phyloP scores from a whole-genome alignment of 92 coral and sea anemone genomes.

The Meandrina meandrites region DNA sequence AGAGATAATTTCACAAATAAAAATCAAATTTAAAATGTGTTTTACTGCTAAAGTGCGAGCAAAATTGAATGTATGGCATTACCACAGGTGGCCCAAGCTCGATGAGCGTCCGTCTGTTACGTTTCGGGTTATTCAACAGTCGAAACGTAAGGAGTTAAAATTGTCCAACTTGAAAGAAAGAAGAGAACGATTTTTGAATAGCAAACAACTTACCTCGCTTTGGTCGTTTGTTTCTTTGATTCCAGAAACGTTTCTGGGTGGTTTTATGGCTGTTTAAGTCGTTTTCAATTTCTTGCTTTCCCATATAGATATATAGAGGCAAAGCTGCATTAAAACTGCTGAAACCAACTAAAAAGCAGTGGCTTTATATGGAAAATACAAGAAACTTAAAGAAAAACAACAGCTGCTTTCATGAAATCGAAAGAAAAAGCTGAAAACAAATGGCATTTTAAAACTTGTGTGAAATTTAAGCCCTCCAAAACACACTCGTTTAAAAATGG shows the following conservation, averaged over 20 bases:
- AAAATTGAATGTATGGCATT: background rate
- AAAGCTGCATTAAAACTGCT: no score
- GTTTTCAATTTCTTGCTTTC: background rate
- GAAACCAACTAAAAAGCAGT: no score
- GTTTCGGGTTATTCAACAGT: background rate
- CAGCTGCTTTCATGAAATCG: background rate
- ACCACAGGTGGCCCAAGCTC: background rate
- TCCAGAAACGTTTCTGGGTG: background rate
- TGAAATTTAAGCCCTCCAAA: background rate
- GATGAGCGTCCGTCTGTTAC: background rate
- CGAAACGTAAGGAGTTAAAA: no score
- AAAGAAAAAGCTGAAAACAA: background rate
- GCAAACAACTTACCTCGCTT: background rate
- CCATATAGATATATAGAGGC: background rate
- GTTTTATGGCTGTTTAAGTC: background rate
- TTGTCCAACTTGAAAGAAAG: no score
- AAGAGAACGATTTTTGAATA: no score
- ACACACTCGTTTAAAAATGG: background rate
- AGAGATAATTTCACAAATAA: background rate
- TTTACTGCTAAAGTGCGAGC: background rate
- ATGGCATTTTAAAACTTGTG: background rate
- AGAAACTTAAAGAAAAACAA: no score
- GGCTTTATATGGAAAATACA: no score
- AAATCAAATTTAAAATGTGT: no score
- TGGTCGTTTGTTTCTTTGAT: background rate